A percentile compares a stretch with the other conserved stretches of the same genome.
Evolutionary conservation across 2,888 invertebrate species (phyloP).

Genomic region (Torymus tubicola): DNA sequence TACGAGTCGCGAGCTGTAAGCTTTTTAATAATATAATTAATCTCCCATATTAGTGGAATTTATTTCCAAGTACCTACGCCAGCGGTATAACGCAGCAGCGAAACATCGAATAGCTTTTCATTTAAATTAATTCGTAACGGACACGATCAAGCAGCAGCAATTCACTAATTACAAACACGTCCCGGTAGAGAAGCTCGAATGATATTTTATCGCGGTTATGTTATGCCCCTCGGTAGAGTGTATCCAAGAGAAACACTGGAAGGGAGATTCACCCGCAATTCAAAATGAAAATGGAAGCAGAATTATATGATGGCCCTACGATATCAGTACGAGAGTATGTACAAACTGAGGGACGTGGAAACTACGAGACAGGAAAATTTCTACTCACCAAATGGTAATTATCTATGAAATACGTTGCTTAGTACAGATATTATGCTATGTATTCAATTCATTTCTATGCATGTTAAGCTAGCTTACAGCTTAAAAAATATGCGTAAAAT

Average conservation of each 20-base stretch:
- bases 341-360: neutral
- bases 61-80: conserved; percentile 11
- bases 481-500: no score
- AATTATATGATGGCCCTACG: no score
- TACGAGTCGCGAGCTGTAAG: neutral
- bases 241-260: neutral
- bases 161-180: conserved; percentile 45
- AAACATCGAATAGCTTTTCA: conserved; percentile 38
- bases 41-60: conserved; percentile 33
- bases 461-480: no score
- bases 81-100: conserved; percentile 20
- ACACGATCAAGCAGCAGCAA: conserved; percentile 15
- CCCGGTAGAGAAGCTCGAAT: conserved; percentile 27
- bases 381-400: conserved; percentile 4
- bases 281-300: conserved; percentile 37
- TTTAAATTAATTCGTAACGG: conserved; percentile 43
- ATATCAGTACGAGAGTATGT: neutral
- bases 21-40: conserved; percentile 42
- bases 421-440: no score
- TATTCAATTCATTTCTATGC: no score
- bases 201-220: conserved; percentile 44
- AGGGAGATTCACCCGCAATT: conserved; percentile 42
- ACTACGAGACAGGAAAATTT: conserved; percentile 20
- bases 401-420: no score
- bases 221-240: neutral